Percentiles rank a stretch among this genome's conserved stretches.
phyloP scores from a whole-genome alignment of 2,113 vertebrate genomes.

The Piprites chloris region DNA sequence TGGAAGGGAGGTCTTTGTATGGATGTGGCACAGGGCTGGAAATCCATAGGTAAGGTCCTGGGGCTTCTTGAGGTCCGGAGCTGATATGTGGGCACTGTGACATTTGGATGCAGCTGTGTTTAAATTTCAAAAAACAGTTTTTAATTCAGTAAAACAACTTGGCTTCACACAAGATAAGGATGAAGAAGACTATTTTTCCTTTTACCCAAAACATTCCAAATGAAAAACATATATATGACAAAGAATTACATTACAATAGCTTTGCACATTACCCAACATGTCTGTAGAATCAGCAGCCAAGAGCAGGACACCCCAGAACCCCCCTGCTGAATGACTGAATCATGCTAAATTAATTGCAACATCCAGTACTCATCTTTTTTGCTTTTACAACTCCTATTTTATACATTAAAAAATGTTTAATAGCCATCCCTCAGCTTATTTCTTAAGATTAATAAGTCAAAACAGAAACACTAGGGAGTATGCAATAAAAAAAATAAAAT shows the following conservation, averaged over 20 bases:
- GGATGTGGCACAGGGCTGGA: neutral
- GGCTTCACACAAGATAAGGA: neutral
- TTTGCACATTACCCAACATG: neutral
- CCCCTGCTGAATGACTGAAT: neutral
- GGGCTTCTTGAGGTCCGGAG: neutral
- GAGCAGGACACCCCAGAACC: neutral
- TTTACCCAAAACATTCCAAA: neutral
- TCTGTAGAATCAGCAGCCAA: neutral
- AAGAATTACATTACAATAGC: neutral
- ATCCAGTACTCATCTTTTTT: neutral
- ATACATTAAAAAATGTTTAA: neutral
- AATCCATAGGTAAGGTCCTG: neutral
- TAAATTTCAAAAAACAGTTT: neutral
- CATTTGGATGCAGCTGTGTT: neutral
- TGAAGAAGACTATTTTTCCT: neutral
- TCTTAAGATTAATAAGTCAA: constrained; percentile 19
- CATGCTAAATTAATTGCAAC: neutral
- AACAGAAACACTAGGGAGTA: constrained; percentile 14
- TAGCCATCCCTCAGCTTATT: neutral
- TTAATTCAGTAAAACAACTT: neutral
- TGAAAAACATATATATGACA: neutral
- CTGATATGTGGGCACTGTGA: neutral
- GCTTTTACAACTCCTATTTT: neutral
- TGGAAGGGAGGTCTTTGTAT: neutral
- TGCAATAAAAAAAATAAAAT: neutral